phyloP scores from a whole-genome alignment of 2,113 vertebrate genomes.

The Herpailurus yagouaroundi region DNA sequence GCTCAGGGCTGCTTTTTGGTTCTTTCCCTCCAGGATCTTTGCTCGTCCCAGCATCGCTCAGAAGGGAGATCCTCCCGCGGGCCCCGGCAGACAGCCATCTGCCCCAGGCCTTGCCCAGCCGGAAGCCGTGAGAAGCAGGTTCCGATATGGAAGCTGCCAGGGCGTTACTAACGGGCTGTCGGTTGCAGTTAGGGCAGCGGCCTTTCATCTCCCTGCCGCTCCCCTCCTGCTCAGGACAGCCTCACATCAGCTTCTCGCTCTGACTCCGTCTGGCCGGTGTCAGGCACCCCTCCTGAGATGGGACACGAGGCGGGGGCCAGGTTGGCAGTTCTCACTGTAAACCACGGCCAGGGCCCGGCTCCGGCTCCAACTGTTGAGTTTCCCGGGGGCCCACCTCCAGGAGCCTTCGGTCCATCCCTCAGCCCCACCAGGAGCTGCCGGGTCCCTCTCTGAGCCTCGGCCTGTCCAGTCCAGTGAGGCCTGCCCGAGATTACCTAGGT shows the following conservation, averaged over 20 bases:
- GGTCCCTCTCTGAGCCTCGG: conserved; percentile 52
- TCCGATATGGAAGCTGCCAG: conserved; percentile 69
- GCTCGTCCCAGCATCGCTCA: neutral
- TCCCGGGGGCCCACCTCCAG: conserved; percentile 85
- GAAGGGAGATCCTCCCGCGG: neutral
- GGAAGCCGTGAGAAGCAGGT: conserved; percentile 39
- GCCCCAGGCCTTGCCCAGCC: conserved; percentile 49
- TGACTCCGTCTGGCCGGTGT: neutral
- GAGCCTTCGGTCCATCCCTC: conserved; percentile 78
- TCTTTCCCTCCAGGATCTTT: neutral
- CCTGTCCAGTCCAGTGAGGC: conserved; percentile 85
- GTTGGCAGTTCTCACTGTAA: neutral
- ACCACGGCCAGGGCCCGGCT: accelerated
- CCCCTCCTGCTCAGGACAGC: conserved; percentile 69
- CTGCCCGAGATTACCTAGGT: conserved; percentile 93
- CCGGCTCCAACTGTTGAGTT: conserved; percentile 84
- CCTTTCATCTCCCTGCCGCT: conserved; percentile 75
- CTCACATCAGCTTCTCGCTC: conserved; percentile 53
- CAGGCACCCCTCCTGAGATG: neutral
- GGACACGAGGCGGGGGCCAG: neutral
- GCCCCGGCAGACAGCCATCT: neutral
- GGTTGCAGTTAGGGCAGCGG: conserved; percentile 71
- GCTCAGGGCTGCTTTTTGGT: neutral
- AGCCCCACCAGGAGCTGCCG: accelerated
- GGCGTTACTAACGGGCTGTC: conserved; percentile 71